A percentile compares a stretch with the other conserved stretches of the same genome.
Evolutionary conservation across 2,888 invertebrate genomes (phyloP).

Genomic region (Melieria picta): DNA sequence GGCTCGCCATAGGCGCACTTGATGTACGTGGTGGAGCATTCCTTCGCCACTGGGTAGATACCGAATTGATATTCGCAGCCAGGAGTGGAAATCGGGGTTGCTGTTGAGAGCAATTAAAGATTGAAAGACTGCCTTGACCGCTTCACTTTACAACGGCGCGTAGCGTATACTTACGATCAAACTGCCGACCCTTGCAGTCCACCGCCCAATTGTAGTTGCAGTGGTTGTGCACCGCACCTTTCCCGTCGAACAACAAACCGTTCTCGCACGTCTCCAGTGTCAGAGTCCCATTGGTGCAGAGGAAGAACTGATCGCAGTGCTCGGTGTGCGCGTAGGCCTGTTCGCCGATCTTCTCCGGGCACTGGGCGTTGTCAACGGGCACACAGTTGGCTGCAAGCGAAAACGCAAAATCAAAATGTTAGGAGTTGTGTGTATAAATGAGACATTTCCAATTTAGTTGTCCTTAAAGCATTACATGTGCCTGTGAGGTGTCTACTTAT

Average conservation of each 20-base stretch:
- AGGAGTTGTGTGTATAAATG: neutral
- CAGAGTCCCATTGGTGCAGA: constrained; percentile 90
- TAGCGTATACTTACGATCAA: constrained; percentile 75
- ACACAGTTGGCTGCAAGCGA: constrained; percentile 69
- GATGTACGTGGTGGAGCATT: constrained; percentile 86
- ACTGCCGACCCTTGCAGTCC: constrained; percentile 82
- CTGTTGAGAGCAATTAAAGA: constrained; percentile 66
- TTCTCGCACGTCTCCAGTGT: constrained; percentile 92
- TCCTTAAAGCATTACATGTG: neutral
- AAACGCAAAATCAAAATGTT: neutral
- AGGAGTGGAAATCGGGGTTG: constrained; percentile 80
- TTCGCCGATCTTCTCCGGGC: constrained; percentile 84
- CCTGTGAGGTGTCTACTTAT: neutral
- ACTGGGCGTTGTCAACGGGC: constrained; percentile 75
- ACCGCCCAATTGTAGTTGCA: constrained; percentile 96
- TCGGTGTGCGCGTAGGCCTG: constrained; percentile 88
- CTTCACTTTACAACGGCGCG: constrained; percentile 35
- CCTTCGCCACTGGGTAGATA: constrained; percentile 81
- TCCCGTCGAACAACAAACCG: constrained; percentile 89
- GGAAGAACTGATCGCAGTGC: constrained; percentile 88
- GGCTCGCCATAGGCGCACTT: constrained; percentile 88
- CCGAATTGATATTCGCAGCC: constrained; percentile 92
- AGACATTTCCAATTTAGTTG: neutral
- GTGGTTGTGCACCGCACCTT: constrained; percentile 88
- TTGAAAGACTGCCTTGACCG: no score